phyloP scores from a whole-genome alignment of 2,888 invertebrate genomes.

The Tenthredo notha region DNA sequence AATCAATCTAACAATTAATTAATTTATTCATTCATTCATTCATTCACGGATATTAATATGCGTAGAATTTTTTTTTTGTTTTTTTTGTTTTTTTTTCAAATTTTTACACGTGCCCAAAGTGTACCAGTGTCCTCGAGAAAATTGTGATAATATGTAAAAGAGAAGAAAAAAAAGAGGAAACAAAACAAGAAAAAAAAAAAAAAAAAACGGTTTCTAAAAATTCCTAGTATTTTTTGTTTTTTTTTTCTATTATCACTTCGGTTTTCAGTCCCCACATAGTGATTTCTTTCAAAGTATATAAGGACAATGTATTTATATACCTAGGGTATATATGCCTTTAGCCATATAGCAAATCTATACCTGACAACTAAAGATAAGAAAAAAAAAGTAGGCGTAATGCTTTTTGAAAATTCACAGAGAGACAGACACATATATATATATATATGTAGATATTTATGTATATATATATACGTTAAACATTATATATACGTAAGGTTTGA shows the following conservation, averaged over 20 bases:
- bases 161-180: not conserved
- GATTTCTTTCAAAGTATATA: not conserved
- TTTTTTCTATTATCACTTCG: not conserved
- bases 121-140: not conserved
- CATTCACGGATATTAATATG: not conserved
- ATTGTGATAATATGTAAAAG: not conserved
- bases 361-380: conserved; percentile 1
- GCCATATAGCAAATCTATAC: not conserved
- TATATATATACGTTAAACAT: not conserved
- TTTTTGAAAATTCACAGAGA: not conserved
- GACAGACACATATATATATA: too few relatives aligned
- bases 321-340: not conserved
- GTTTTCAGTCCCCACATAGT: not conserved
- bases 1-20: not conserved
- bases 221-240: not conserved
- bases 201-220: not conserved
- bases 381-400: not conserved
- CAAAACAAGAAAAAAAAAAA: not conserved
- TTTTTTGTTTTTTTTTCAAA: too few relatives aligned
- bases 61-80: not conserved
- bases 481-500: not conserved
- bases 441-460: not conserved
- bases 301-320: not conserved
- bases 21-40: not conserved
- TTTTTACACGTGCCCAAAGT: not conserved